These are phyloP conservation scores for Hydropsyche tenuis DNA, from an alignment of 1,140 invertebrate genomes.

Conservation along the genomic window DNA sequence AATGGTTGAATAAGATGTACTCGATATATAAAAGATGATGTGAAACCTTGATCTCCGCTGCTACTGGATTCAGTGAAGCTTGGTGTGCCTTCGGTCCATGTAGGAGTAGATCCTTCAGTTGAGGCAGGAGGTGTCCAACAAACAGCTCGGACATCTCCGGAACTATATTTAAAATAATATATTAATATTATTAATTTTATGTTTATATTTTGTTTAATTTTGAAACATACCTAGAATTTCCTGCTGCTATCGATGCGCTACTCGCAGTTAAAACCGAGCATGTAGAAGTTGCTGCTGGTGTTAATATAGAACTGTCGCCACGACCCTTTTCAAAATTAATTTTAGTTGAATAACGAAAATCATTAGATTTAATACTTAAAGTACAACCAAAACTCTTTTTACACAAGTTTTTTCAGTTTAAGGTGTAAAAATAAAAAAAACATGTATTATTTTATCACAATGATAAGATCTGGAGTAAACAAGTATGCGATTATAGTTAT, in stretches of 20 bases:
- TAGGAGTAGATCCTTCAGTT: constrained; percentile 92
- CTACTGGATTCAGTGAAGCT: constrained; percentile 96
- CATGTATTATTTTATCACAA: background rate
- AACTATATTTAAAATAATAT: constrained; percentile 38
- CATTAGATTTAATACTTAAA: background rate
- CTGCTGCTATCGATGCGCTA: constrained; percentile 48
- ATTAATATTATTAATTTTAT: background rate
- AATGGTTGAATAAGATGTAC: too few species aligned
- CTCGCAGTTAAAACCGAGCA: constrained; percentile 47
- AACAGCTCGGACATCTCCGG: constrained; percentile 52
- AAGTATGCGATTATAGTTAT: background rate
- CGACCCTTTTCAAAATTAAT: constrained; percentile 14
- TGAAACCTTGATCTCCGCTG: constrained; percentile 83
- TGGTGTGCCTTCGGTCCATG: constrained; percentile 97
- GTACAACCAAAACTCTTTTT: too few species aligned
- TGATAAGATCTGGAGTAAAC: too few species aligned
- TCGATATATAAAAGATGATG: too few species aligned
- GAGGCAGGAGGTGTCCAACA: constrained; percentile 87
- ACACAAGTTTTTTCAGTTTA: too few species aligned
- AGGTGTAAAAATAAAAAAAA: too few species aligned
- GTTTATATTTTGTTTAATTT: background rate
- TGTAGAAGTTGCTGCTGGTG: constrained; percentile 43
- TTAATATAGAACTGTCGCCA: constrained; percentile 22
- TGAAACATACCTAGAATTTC: constrained; percentile 47
- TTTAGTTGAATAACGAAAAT: too few species aligned